Evolutionary conservation across 2,797 vertebrate species (phyloP).

Genomic region (Galago senegalensis): DNA sequence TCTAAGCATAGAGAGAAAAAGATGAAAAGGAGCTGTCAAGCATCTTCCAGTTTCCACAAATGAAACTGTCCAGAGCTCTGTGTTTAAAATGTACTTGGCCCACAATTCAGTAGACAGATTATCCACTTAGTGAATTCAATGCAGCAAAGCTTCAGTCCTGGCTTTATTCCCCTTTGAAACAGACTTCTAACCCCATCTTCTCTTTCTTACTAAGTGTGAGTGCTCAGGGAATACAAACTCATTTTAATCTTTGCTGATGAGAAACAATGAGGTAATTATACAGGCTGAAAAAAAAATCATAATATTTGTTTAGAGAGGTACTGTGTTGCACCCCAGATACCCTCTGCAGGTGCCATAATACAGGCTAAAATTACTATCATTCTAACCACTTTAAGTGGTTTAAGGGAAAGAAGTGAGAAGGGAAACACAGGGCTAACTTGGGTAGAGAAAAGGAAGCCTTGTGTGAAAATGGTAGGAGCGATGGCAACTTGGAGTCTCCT

Average conservation of each 20-base stretch:
- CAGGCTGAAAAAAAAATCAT: background rate
- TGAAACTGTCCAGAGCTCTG: constrained; percentile 54
- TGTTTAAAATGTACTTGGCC: constrained; percentile 41
- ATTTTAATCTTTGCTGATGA: background rate
- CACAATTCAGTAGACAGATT: background rate
- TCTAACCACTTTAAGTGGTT: background rate
- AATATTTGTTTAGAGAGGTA: background rate
- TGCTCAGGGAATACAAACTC: background rate
- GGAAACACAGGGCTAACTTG: background rate
- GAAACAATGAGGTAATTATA: background rate
- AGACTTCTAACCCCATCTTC: background rate
- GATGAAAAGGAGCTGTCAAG: background rate
- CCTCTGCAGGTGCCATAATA: background rate
- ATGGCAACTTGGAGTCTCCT: background rate
- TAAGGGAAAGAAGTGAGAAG: background rate
- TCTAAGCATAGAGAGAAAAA: background rate
- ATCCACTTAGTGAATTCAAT: background rate
- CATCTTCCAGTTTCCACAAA: constrained; percentile 11
- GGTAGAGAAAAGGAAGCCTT: background rate
- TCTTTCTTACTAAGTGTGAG: background rate
- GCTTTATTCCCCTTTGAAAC: background rate
- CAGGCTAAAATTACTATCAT: background rate
- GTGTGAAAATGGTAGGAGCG: background rate
- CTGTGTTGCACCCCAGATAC: background rate
- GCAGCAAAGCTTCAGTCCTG: background rate